A percentile compares a stretch with the other conserved stretches of the same genome.
Conservation (phyloP, 2,888 invertebrate species). For the Tachina grossa region DNA sequence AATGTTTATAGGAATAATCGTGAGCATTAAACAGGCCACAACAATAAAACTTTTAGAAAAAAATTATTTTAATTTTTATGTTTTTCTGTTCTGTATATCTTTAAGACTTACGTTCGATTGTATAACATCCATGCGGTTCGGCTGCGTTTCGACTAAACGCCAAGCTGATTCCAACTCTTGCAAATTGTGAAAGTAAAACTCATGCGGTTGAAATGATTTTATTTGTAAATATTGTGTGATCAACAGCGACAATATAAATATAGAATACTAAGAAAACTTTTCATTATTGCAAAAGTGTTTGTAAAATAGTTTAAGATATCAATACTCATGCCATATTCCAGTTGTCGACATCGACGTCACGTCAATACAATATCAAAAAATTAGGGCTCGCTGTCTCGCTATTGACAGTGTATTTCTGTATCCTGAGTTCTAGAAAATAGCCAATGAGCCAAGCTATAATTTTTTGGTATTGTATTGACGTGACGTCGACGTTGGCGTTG, state of each 20-base stretch:
- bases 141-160: slow-evolving; percentile 73
- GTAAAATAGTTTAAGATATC: not conserved
- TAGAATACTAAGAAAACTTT: slow-evolving; percentile 74
- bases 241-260: slow-evolving; percentile 76
- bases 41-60: slow-evolving; percentile 73
- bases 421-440: too few relatives aligned
- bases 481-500: too few relatives aligned
- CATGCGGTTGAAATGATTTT: slow-evolving; percentile 75
- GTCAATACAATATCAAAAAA: too few relatives aligned
- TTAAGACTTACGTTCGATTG: slow-evolving; percentile 47
- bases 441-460: too few relatives aligned
- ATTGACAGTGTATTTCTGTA: too few relatives aligned
- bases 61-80: not conserved
- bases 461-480: too few relatives aligned
- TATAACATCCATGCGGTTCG: slow-evolving; percentile 74
- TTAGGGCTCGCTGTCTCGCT: too few relatives aligned
- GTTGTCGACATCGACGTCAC: too few relatives aligned
- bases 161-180: slow-evolving; percentile 77
- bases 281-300: not conserved
- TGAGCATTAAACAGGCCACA: slow-evolving; percentile 75
- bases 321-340: not conserved
- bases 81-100: not conserved
- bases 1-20: slow-evolving; percentile 75
- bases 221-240: slow-evolving; percentile 78
- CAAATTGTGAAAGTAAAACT: slow-evolving; percentile 72